Percentiles rank a stretch among this genome's conserved stretches.
phyloP scores from a whole-genome alignment of 2,113 vertebrate species.

The Mormoops blainvillei region DNA sequence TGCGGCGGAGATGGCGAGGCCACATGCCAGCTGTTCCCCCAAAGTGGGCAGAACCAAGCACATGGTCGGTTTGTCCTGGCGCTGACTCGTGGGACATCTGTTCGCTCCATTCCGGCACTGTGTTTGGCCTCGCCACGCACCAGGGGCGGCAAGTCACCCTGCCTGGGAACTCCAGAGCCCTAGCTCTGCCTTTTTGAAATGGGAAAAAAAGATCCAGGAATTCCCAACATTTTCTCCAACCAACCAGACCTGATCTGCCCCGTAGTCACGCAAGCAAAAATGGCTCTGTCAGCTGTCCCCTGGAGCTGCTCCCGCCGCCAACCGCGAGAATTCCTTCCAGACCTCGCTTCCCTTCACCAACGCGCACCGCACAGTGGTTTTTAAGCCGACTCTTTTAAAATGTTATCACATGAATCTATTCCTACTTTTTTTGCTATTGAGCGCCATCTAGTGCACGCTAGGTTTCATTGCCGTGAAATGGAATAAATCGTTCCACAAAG shows the following conservation, averaged over 20 bases:
- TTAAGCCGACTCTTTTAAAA: background rate
- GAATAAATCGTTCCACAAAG: background rate
- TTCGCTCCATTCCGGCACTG: background rate
- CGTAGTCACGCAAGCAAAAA: background rate
- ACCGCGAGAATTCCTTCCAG: background rate
- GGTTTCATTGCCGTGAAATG: background rate
- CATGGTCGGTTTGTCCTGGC: no score
- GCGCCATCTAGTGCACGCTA: conserved; percentile 75
- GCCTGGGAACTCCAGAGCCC: background rate
- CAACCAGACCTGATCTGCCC: background rate
- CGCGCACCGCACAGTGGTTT: background rate
- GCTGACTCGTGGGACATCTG: background rate
- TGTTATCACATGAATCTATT: rapidly evolving
- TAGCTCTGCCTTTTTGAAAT: background rate
- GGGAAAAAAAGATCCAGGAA: background rate
- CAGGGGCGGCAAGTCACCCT: background rate
- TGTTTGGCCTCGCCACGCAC: background rate
- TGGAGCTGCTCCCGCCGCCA: background rate
- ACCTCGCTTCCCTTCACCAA: rapidly evolving
- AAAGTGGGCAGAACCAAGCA: background rate
- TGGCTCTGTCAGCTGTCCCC: background rate
- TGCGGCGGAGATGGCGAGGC: background rate
- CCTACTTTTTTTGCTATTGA: conserved; percentile 32
- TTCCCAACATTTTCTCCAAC: background rate
- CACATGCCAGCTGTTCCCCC: no score